Evolutionary conservation across 64 coral and sea anemone genomes (phyloP), one percentile per base, ranked within the genome.

Genomic region (Montipora foliosa): DNA sequence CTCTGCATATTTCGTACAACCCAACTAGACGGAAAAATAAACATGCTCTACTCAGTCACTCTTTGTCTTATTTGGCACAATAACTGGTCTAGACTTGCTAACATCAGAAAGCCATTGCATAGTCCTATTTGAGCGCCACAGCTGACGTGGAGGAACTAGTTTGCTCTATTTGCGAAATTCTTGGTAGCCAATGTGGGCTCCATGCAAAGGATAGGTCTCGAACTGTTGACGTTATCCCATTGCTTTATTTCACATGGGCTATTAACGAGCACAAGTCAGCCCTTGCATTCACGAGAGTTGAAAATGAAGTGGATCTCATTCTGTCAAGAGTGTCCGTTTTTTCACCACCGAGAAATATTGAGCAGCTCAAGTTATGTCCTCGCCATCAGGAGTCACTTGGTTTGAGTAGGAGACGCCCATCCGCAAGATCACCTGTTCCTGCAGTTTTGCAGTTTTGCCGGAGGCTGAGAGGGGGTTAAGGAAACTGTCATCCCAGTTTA

Each of bases 121-220:
- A 1, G 21, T 76, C 44, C 44, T 20, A 45, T 10, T 24, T 20
- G 44, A 8, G 10, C 8, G n/a, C 14, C 78, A 45, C 3, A 2
- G 78, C 21, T 25, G 14, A 22, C 0, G 19, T 5, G 8, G 49
- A 46, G 44, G 49, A 53, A 50, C 46, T 37, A 6, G 6, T 4
- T 69, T 89, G 87, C 48, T 76, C 69, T 2, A 76, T 89, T 19
- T 1, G 52, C 19, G 21, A 46, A 11, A 89, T 89, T 89, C 70
- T 89, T 29, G 87, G 87, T 70, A 73, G 87, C 75, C 71, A 77
- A 6, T 89, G 69, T 52, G 70, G 87, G 21, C 21, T 15, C 57
- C 70, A 89, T 44, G 3, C 45, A 61, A 89, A 51, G 58, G 87
- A 89, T 48, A 22, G 71, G 52, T 50, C 17, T 49, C 58, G 17